Conservation (phyloP, 2,797 vertebrate species). For the Sebastes variabilis region DNA sequence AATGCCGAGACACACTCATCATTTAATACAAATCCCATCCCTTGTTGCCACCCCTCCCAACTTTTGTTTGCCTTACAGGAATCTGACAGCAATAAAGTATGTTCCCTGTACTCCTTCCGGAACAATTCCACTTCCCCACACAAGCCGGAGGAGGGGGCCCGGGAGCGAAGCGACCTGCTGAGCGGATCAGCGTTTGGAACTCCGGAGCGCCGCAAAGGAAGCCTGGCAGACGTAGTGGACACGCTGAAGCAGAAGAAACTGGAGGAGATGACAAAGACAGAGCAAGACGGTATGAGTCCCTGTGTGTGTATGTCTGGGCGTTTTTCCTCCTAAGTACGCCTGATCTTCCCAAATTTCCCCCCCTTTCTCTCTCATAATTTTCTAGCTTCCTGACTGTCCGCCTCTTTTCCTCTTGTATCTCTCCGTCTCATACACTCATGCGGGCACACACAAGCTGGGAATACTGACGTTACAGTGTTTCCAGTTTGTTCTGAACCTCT, state of each 20-base stretch:
- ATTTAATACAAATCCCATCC: slow-evolving; percentile 65
- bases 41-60: slow-evolving; percentile 50
- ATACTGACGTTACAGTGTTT: slow-evolving; percentile 81
- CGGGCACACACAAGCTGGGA: slow-evolving; percentile 61
- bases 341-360: slow-evolving; percentile 31
- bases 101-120: slow-evolving; percentile 99
- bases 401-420: slow-evolving; percentile 43
- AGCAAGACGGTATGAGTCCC: slow-evolving; percentile 93
- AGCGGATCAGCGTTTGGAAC: slow-evolving; percentile 96
- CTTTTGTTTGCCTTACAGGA: slow-evolving; percentile 88
- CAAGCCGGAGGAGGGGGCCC: slow-evolving; percentile 97
- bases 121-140: slow-evolving; percentile 99
- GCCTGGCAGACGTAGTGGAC: slow-evolving; percentile 99
- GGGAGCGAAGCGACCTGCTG: slow-evolving; percentile 95
- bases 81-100: slow-evolving; percentile 99
- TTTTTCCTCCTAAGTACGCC: slow-evolving; percentile 11
- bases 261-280: slow-evolving; percentile 99
- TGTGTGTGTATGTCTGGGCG: slow-evolving; percentile 15
- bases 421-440: slow-evolving; percentile 18
- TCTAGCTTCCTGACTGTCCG: slow-evolving; percentile 23
- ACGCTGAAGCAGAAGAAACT: slow-evolving; percentile 99
- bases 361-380: slow-evolving; percentile 22
- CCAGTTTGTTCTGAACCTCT: slow-evolving; percentile 83
- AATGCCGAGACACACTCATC: slow-evolving; percentile 50
- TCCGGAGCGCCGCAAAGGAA: slow-evolving; percentile 98